Evolutionary conservation across 2,888 invertebrate genomes (phyloP).

Genomic region (Amphipoea lucens): DNA sequence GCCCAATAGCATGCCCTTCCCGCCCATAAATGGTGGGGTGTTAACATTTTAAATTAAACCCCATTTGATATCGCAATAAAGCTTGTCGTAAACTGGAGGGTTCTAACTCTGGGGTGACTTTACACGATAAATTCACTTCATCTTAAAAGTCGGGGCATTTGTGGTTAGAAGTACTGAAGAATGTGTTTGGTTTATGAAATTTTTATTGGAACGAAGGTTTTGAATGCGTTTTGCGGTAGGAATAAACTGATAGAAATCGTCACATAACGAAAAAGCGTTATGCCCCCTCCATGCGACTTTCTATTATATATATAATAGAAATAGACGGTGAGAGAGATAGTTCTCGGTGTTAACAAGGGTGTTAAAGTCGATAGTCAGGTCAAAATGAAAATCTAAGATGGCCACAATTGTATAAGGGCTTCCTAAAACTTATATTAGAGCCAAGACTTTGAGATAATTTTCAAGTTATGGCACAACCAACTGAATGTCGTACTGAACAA

Average conservation of each 20-base stretch:
- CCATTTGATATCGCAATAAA: slow-evolving; percentile 71
- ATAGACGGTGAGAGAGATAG: too few relatives aligned
- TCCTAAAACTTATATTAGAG: background rate
- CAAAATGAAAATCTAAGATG: too few relatives aligned
- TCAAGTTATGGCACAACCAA: too few relatives aligned
- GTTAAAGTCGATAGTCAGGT: too few relatives aligned
- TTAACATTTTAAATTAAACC: slow-evolving; percentile 74
- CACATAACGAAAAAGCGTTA: background rate
- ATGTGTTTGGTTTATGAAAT: slow-evolving; percentile 19
- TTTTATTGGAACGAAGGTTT: slow-evolving; percentile 9
- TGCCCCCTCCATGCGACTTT: background rate
- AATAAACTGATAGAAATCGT: background rate
- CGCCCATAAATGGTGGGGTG: slow-evolving; percentile 60
- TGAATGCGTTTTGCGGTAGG: background rate
- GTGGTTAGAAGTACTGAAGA: slow-evolving; percentile 36
- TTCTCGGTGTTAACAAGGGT: background rate
- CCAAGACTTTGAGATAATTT: too few relatives aligned
- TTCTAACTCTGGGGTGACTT: slow-evolving; percentile 58
- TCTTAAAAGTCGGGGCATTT: slow-evolving; percentile 42
- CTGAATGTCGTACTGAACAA: too few relatives aligned
- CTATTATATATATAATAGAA: too few relatives aligned
- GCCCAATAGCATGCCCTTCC: slow-evolving; percentile 51
- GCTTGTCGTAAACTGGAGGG: slow-evolving; percentile 66
- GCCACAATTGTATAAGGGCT: background rate
- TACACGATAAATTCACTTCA: slow-evolving; percentile 55